These are phyloP conservation scores for Henricia sp. DNA, from an alignment of 53 echinoderm and acorn worm species.

Conservation along the genomic window DNA sequence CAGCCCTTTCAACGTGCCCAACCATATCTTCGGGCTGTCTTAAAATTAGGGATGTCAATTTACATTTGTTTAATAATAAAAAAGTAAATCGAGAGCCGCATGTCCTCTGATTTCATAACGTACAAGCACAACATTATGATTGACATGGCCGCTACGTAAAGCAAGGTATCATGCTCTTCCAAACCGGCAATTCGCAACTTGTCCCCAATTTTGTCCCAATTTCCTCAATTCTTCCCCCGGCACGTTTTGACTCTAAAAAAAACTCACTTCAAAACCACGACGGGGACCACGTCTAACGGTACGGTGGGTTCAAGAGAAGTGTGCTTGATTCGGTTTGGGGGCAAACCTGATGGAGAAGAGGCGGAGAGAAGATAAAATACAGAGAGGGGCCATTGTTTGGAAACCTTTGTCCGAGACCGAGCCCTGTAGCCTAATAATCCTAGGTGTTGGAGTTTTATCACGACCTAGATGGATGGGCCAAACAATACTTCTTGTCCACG, in stretches of 20 bases:
- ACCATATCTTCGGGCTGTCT: no score
- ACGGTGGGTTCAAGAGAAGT: neutral
- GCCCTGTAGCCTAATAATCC: slow-evolving; percentile 19
- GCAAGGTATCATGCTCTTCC: no score
- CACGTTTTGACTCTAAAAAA: slow-evolving; percentile 20
- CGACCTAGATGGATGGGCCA: slow-evolving; percentile 13
- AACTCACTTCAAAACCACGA: slow-evolving; percentile 34
- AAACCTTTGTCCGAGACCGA: slow-evolving; percentile 41
- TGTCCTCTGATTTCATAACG: no score
- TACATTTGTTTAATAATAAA: no score
- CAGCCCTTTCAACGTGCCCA: no score
- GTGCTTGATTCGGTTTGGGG: slow-evolving; percentile 11
- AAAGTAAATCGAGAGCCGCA: no score
- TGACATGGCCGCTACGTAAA: no score
- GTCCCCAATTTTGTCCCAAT: slow-evolving; percentile 11
- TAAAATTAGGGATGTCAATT: no score
- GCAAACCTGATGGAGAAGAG: neutral
- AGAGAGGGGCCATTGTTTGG: slow-evolving; percentile 26
- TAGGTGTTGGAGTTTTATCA: slow-evolving; percentile 28
- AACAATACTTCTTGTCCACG: neutral
- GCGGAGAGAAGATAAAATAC: neutral
- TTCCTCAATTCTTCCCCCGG: neutral
- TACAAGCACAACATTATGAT: no score
- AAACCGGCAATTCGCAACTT: slow-evolving; percentile 26
- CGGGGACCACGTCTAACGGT: slow-evolving; percentile 7